Evolutionary conservation across 2,888 invertebrate genomes (phyloP).

Genomic region (Euspilapteryx auroguttella): DNA sequence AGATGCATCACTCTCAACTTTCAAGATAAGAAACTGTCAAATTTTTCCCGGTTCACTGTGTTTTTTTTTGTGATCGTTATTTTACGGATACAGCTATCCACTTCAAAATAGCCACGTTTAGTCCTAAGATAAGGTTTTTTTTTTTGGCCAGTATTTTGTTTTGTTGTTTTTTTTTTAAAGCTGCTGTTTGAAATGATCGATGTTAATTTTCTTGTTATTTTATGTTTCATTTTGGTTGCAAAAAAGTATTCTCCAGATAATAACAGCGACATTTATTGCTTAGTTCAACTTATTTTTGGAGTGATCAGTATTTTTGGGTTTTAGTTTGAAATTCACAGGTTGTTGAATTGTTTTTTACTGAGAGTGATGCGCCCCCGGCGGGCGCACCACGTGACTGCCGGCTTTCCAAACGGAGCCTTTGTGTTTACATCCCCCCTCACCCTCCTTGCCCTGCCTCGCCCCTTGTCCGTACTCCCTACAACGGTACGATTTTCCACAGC

Average conservation of each 20-base stretch:
- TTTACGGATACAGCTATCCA: conserved; percentile 12
- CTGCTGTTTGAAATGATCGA: no score
- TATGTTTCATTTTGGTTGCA: no score
- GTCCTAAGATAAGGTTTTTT: no score
- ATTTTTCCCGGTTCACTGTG: conserved; percentile 6
- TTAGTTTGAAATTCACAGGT: background rate
- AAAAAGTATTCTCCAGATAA: no score
- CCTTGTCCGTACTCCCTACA: conserved; percentile 8
- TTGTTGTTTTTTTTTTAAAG: no score
- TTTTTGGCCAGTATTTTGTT: no score
- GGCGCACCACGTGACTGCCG: conserved; percentile 59
- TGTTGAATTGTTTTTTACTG: conserved; percentile 5
- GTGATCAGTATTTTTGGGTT: background rate
- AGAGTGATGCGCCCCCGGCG: conserved; percentile 59
- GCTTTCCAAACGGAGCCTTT: conserved; percentile 27
- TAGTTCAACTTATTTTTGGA: no score
- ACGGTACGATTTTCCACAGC: background rate
- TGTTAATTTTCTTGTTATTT: no score
- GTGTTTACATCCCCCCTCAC: conserved; percentile 44
- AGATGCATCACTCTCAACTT: conserved; percentile 5
- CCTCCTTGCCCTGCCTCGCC: conserved; percentile 14
- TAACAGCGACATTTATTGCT: no score
- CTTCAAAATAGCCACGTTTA: no score
- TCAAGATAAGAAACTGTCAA: background rate
- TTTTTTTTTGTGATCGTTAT: conserved; percentile 11